Evolutionary conservation across 2,888 invertebrate species (phyloP), one percentile per base, ranked within the genome.

Genomic region (Macaria liturata): DNA sequence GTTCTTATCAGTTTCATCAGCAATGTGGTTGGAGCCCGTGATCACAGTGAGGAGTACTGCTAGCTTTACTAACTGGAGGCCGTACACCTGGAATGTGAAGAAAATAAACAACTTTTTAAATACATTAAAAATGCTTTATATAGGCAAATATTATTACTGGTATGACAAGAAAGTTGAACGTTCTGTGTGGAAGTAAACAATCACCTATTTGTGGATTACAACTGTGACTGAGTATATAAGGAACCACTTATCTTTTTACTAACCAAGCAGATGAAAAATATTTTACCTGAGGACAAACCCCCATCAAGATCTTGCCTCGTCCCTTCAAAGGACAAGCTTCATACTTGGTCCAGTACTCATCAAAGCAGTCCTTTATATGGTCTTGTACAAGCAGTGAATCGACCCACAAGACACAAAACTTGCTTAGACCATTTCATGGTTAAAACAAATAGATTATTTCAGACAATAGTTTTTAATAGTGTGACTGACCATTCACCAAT

Each of bases 1-100:
- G 58, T 73, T 81, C 55, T 80, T 83, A 8, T 74, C 71, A 4
- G 52, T 65, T 3, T 84, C 84, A 9, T 86, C 91, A 31, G 73
- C 70, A 32, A 74, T 68, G 55, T 87, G 86, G 56, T 89, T 87
- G 0, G 91, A 86, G 0, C 92, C 91, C 80, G 88, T 80, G 75
- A 92, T 86, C 0, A 93, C 88, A 31, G 92, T 94, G 31, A 98
- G 88, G 31, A 96, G 94, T 8, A 97, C 88, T n/a, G 97, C 97
- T 58, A 98, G 84, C 89, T 98, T 98, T 0, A 97, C 96, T 54
- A 96, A 88, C 81, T 97, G 96, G 73, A 98, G 92, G n/a, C 98
- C 98, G 83, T 96, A 97, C 3, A 98, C 94, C 95, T 96, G 75
- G 1, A 90, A 89, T 6, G 7, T 37, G 7, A 37, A 75, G 1